Evolutionary conservation across 2,888 invertebrate genomes (phyloP).

Genomic region (Tachina grossa): DNA sequence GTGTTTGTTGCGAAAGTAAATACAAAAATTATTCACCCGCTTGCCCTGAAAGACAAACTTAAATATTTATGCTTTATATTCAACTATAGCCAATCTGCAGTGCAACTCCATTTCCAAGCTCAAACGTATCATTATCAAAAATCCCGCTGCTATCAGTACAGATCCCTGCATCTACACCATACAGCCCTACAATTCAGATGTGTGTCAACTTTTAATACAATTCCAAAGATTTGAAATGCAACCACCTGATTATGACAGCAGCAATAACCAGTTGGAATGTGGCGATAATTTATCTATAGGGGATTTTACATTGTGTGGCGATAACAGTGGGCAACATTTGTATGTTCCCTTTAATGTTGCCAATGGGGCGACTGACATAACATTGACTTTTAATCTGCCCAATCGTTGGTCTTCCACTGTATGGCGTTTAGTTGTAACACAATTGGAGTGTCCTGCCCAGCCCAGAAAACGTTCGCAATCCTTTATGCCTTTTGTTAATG

Average conservation of each 20-base stretch:
- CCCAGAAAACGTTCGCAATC: slow-evolving; percentile 44
- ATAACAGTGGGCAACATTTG: slow-evolving; percentile 86
- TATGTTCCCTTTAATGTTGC: slow-evolving; percentile 80
- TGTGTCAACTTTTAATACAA: slow-evolving; percentile 81
- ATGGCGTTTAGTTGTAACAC: slow-evolving; percentile 86
- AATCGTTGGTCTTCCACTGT: slow-evolving; percentile 78
- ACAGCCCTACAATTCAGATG: slow-evolving; percentile 78
- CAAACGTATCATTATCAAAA: slow-evolving; percentile 80
- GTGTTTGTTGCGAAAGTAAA: slow-evolving; percentile 81
- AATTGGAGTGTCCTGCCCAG: slow-evolving; percentile 84
- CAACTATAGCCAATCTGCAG: slow-evolving; percentile 78
- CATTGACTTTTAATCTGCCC: slow-evolving; percentile 83
- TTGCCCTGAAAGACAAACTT: background rate
- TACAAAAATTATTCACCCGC: background rate
- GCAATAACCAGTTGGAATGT: slow-evolving; percentile 73
- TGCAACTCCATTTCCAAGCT: slow-evolving; percentile 77
- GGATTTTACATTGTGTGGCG: slow-evolving; percentile 84
- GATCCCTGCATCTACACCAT: slow-evolving; percentile 78
- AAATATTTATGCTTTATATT: background rate
- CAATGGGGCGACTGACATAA: slow-evolving; percentile 78
- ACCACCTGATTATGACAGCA: slow-evolving; percentile 73
- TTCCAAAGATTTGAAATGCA: slow-evolving; percentile 77
- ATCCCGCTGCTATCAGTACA: slow-evolving; percentile 73
- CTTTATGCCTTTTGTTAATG: slow-evolving; percentile 71
- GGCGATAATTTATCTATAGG: slow-evolving; percentile 78